Percentiles rank a stretch among this genome's conserved stretches.
These are phyloP conservation scores for Laterallus jamaicensis DNA, from an alignment of 2,113 vertebrate species.

Conservation along the genomic window DNA sequence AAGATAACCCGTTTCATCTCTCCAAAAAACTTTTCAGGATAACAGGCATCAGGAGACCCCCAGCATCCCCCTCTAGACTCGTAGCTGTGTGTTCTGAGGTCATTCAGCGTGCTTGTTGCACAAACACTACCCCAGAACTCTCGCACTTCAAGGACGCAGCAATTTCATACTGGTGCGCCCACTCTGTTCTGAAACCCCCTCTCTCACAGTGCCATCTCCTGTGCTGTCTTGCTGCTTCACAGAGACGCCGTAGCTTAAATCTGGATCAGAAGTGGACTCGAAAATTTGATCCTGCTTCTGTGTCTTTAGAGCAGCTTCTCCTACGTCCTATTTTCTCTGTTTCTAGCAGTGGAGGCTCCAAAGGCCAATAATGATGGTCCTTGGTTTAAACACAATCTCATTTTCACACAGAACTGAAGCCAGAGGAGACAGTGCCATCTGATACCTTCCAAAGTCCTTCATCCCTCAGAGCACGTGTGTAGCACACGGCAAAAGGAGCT, in stretches of 20 bases:
- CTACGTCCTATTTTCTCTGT: neutral
- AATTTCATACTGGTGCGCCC: neutral
- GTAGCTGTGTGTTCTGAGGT: neutral
- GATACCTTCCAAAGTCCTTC: slow-evolving; percentile 1
- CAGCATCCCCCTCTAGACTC: neutral
- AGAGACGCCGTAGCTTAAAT: rapidly evolving
- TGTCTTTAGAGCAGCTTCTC: neutral
- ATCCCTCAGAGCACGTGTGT: neutral
- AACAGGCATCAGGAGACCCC: neutral
- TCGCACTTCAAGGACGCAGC: neutral
- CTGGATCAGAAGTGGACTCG: neutral
- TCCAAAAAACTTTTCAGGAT: neutral
- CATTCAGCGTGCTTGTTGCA: neutral
- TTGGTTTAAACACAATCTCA: neutral
- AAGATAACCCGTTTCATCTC: neutral
- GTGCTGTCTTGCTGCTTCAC: neutral
- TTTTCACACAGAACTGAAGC: neutral
- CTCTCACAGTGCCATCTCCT: neutral
- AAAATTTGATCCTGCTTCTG: neutral
- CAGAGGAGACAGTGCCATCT: neutral
- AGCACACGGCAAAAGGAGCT: neutral
- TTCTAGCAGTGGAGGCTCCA: neutral
- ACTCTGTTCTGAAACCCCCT: neutral
- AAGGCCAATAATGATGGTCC: neutral
- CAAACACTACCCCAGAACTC: neutral